Percentiles rank a stretch among this genome's conserved stretches.
Evolutionary conservation across 2,797 vertebrate species (phyloP).

Genomic region (Rhinophrynus dorsalis): DNA sequence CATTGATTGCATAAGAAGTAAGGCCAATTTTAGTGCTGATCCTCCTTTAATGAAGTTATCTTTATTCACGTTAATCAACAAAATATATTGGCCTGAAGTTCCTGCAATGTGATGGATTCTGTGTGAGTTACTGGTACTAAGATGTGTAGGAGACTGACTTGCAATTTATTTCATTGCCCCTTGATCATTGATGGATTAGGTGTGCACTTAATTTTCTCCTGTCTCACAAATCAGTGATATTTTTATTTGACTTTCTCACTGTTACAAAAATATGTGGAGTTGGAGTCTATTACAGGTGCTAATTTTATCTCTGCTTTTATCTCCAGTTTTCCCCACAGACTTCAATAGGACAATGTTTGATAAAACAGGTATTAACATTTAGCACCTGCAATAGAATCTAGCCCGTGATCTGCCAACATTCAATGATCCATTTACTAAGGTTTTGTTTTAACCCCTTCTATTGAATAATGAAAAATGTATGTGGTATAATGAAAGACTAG

Average conservation of each 20-base stretch:
- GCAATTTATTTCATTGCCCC: slow-evolving; percentile 9
- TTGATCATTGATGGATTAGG: slow-evolving; percentile 23
- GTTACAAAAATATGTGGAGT: neutral
- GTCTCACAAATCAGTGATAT: slow-evolving; percentile 9
- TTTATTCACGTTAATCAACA: slow-evolving; percentile 27
- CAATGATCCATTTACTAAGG: too few species aligned
- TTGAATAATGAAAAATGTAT: too few species aligned
- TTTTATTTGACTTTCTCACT: slow-evolving; percentile 2
- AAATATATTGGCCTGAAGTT: slow-evolving; percentile 10
- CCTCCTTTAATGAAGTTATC: slow-evolving; percentile 22
- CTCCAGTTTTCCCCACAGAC: too few species aligned
- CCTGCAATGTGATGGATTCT: neutral
- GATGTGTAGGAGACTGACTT: neutral
- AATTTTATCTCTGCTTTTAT: too few species aligned
- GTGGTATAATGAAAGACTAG: too few species aligned
- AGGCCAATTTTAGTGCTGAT: neutral
- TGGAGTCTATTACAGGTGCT: too few species aligned
- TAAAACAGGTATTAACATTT: too few species aligned
- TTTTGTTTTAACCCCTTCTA: too few species aligned
- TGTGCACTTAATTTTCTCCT: slow-evolving; percentile 4
- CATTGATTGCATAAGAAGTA: neutral
- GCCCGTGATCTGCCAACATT: too few species aligned
- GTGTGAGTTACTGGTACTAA: neutral
- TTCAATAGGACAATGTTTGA: too few species aligned
- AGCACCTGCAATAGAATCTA: too few species aligned